Conservation (phyloP, 1,140 invertebrate species). For the Aphelenchoides besseyi region DNA sequence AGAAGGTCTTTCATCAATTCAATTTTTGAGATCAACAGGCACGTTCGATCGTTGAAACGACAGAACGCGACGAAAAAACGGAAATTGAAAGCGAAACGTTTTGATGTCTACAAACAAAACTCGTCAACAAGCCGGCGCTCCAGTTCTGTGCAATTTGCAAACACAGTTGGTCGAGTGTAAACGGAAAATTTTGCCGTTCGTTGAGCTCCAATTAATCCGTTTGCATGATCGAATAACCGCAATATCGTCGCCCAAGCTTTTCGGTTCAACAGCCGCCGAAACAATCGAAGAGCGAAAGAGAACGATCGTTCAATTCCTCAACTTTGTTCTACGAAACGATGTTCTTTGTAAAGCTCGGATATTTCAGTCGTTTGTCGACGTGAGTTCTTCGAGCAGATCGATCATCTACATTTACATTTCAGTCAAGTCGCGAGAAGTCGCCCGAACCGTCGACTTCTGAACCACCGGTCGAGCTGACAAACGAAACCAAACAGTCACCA, state of each 20-base stretch:
- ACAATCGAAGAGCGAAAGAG: conserved; percentile 37
- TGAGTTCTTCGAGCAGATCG: conserved; percentile 8
- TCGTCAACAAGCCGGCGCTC: too few relatives aligned
- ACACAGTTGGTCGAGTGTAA: too few relatives aligned
- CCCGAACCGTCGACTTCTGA: conserved; percentile 11
- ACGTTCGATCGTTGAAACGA: not conserved
- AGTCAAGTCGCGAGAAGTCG: not conserved
- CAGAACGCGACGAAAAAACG: not conserved
- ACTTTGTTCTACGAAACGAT: conserved; percentile 50
- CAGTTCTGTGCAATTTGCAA: too few relatives aligned
- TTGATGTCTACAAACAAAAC: not conserved
- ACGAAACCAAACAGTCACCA: not conserved
- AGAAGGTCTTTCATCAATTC: too few relatives aligned
- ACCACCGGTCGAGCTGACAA: not conserved
- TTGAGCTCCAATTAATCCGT: too few relatives aligned
- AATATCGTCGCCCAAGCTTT: conserved; percentile 38
- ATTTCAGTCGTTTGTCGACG: conserved; percentile 41
- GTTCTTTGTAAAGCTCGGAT: conserved; percentile 44
- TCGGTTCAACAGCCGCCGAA: conserved; percentile 42
- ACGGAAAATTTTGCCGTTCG: too few relatives aligned
- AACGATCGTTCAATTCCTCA: conserved; percentile 37
- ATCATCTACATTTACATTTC: not conserved
- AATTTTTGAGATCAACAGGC: not conserved
- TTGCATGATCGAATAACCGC: too few relatives aligned
- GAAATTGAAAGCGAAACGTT: not conserved